phyloP scores from a whole-genome alignment of 2,888 invertebrate genomes.

The Neoitamus cyanurus region DNA sequence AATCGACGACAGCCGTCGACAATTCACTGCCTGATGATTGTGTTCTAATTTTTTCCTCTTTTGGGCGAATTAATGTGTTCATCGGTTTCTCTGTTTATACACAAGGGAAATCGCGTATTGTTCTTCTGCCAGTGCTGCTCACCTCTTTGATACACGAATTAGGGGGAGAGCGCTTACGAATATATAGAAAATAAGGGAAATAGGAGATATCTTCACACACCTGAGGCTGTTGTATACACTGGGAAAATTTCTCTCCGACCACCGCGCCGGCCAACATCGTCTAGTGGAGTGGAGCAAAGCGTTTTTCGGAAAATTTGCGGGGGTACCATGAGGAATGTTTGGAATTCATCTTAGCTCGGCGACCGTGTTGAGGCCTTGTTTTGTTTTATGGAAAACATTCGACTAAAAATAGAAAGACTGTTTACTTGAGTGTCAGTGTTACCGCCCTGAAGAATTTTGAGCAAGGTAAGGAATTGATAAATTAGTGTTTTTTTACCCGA shows the following conservation, averaged over 20 bases:
- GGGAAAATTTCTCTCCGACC: neutral
- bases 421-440: constrained; percentile 28
- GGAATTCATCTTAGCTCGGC: constrained; percentile 8
- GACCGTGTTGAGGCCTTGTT: neutral
- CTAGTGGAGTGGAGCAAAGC: neutral
- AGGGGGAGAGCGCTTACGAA: neutral
- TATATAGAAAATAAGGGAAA: neutral
- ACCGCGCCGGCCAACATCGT: neutral
- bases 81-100: constrained; percentile 17
- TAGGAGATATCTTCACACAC: neutral
- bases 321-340: neutral
- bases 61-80: constrained; percentile 15
- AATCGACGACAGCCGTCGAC: neutral
- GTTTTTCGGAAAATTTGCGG: constrained; percentile 6
- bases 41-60: constrained; percentile 33
- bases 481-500: neutral
- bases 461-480: constrained; percentile 7
- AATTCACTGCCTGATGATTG: constrained; percentile 32
- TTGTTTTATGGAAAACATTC: constrained; percentile 12
- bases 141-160: neutral
- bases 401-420: constrained; percentile 24
- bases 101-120: neutral
- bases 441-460: neutral
- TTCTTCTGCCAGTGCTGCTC: neutral
- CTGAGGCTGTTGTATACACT: neutral